Conservation (phyloP, 1,140 invertebrate species). For the silkworm (Bombyx mori) region ASM3026992v2 NC_085109.1:84501-85000, state of each 20-base stretch:
- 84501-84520: slow-evolving; percentile 74
- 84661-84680: slow-evolving; percentile 80
- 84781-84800: slow-evolving; percentile 74
- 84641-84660: slow-evolving; percentile 84
- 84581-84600: slow-evolving; percentile 36
- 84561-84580: slow-evolving; percentile 72
- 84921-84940: slow-evolving; percentile 38
- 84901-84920: slow-evolving; percentile 40
- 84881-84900: slow-evolving; percentile 35
- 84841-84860: slow-evolving; percentile 30
- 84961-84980: slow-evolving; percentile 75
- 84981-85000: slow-evolving; percentile 91
- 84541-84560: slow-evolving; percentile 74
- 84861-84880: slow-evolving; percentile 47
- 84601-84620: slow-evolving; percentile 75
- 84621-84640: slow-evolving; percentile 78
- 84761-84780: slow-evolving; percentile 76
- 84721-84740: slow-evolving; percentile 80
- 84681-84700: slow-evolving; percentile 83
- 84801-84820: slow-evolving; percentile 76
- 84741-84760: slow-evolving; percentile 83
- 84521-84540: slow-evolving; percentile 75
- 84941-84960: slow-evolving; percentile 48
- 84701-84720: slow-evolving; percentile 83
- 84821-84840: slow-evolving; percentile 71